Evolutionary conservation across 2,797 vertebrate species (phyloP), one percentile per base, ranked within the genome.

Genomic region (Alfaro cultratus): DNA sequence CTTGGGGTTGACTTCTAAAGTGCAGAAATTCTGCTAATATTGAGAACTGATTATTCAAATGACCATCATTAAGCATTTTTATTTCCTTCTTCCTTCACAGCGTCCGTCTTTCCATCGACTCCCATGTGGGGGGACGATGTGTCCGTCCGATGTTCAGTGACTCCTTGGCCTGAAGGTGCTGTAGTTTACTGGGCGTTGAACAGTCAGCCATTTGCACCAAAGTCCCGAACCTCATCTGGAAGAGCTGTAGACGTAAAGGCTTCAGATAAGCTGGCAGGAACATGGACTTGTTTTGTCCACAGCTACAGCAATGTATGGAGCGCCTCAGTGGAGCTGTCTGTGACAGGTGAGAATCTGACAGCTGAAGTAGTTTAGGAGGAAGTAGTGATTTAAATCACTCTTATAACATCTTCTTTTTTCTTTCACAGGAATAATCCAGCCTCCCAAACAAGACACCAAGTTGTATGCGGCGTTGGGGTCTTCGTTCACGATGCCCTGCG

Each of bases 391-490:
- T 64, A 11, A 5, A 51, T 55, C 0, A 29, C 36, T 18, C 43
- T 46, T 75, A 46, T 34, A 39, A 3, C 26, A 41, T 73, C 29
- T 72, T 72, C 6, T 78, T 74, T 60, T 75, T 43, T 23, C 34
- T 74, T 23, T 47, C 45, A 8, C 80, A 96, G 96, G 95, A 83
- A 94, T 96, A 74, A 7, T 86, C 67, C 64, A 85, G 1, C 96
- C 95, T 5, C 45, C 78, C 21, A 47, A 45, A 11, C 87, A 94
- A n/a, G 9, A 76, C 29, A 57, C 80, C 7, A 80, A 81, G 41
- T 43, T 96, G 51, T 96, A 96, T 3, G 88, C 92, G 9, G 88
- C 88, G 0, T 80, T 94, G 74, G 96, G 95, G 2, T 95, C 94
- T 13, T 49, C 82, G 0, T 80, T 85, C 76, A 82, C 80, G 0